Evolutionary conservation across 2,888 invertebrate species (phyloP), one percentile per base, ranked within the genome.

Genomic region (Auanema sp.): DNA sequence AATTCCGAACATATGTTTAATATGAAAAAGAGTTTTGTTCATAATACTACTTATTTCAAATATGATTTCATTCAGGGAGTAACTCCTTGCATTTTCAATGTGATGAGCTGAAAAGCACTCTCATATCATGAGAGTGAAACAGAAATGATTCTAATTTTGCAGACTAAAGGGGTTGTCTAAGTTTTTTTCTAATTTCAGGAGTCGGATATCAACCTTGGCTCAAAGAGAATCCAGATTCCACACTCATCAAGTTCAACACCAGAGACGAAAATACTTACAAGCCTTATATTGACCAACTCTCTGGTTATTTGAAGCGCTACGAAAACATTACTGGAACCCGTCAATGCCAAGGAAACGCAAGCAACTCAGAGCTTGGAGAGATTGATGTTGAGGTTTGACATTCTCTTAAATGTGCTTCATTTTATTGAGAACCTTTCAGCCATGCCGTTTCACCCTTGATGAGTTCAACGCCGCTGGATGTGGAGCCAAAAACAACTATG

Each of bases 151-250:
- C 8, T 33, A 33, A 33, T 33, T 33, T 33, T 3, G 3, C 8
- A 33, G 33, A n/a, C 33, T 33, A 8, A 33, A 33, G 33, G 33
- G 33, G 8, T 33, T 33, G 33, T 5, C 33, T 33, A 33, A 33
- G n/a, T n/a, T n/a, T n/a, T n/a, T 33, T 3, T 33, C 33, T 33
- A 47, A 54, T 83, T 83, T 4, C 86, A 92, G 93, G 95, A 84
- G 89, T 98, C 83, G 96, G 96, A 75, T 97, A 95, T 88, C 89
- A 96, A 84, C 98, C 98, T 71, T 92, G 93, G 91, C 93, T 93
- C 79, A 91, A 91, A 80, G 89, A 89, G 66, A 93, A 94, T 84
- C 92, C 93, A 78, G 94, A 94, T 85, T 95, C 94, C 85, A 96
- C 96, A 71, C 89, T 98, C 82, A 91, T 98, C 86, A 92, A 93